These are phyloP conservation scores for Pagrus major DNA, from an alignment of 2,113 vertebrate species.

Conservation along the genomic window DNA sequence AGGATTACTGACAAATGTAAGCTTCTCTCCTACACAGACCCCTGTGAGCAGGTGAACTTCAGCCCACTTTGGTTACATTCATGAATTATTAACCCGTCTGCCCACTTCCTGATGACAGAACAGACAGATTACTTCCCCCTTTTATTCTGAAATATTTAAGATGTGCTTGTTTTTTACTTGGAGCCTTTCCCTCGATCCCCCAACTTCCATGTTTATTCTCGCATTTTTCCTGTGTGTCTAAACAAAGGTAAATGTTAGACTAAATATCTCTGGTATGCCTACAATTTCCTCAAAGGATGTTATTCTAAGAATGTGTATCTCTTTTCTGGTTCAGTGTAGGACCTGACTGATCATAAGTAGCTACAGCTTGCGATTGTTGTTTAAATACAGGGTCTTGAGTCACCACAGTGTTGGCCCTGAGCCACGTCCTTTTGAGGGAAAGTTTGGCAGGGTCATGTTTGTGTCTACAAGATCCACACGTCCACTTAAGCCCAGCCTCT, in stretches of 20 bases:
- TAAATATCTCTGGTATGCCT: background rate
- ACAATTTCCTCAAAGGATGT: background rate
- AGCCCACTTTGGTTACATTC: slow-evolving; percentile 77
- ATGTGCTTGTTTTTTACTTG: slow-evolving; percentile 54
- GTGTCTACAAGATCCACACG: slow-evolving; percentile 14
- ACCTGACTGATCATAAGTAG: slow-evolving; percentile 7
- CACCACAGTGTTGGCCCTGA: slow-evolving; percentile 7
- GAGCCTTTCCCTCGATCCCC: slow-evolving; percentile 19
- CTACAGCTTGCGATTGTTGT: slow-evolving; percentile 4
- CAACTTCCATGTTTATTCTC: background rate
- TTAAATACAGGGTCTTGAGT: slow-evolving; percentile 13
- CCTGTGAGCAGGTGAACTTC: slow-evolving; percentile 48
- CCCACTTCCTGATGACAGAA: slow-evolving; percentile 83
- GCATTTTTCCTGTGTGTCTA: background rate
- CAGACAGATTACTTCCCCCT: slow-evolving; percentile 80
- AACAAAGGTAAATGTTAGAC: background rate
- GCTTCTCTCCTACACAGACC: slow-evolving; percentile 31
- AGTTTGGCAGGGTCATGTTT: slow-evolving; percentile 53
- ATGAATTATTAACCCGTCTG: slow-evolving; percentile 78
- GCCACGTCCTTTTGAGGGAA: slow-evolving; percentile 35
- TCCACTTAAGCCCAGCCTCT: slow-evolving; percentile 37
- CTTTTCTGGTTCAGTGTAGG: background rate
- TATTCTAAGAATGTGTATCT: background rate
- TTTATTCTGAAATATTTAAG: slow-evolving; percentile 89
- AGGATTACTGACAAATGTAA: slow-evolving; percentile 25